Percentiles rank a stretch among this genome's conserved stretches.
These are phyloP conservation scores for Panurus biarmicus DNA, from an alignment of 2,113 vertebrate genomes.

Conservation along the genomic window DNA sequence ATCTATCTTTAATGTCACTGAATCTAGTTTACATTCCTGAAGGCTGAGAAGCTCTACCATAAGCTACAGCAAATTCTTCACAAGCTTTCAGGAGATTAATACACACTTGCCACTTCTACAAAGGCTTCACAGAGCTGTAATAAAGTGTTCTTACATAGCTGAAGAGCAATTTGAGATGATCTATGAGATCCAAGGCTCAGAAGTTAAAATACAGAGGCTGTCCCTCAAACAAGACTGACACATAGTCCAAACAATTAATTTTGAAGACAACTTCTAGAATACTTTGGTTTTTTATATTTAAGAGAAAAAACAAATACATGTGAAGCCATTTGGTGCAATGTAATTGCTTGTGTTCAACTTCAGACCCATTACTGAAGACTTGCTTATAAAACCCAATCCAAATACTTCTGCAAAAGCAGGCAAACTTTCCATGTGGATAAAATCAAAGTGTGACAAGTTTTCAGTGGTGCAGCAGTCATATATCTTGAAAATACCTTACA, in stretches of 20 bases:
- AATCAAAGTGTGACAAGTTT: not conserved
- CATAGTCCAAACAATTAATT: not conserved
- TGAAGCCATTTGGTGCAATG: not conserved
- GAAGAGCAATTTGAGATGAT: slow-evolving; percentile 2
- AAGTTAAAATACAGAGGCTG: not conserved
- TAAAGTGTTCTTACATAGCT: not conserved
- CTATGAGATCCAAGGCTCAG: not conserved
- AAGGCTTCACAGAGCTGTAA: slow-evolving; percentile 13
- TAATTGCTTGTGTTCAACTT: not conserved
- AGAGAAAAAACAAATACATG: not conserved
- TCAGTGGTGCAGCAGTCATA: not conserved
- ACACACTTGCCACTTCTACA: slow-evolving; percentile 32
- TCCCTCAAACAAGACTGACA: not conserved
- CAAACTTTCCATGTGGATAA: not conserved
- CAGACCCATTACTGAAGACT: not conserved
- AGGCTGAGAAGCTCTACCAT: slow-evolving; percentile 19
- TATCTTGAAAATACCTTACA: not conserved
- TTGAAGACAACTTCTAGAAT: not conserved
- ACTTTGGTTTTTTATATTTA: not conserved
- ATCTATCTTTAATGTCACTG: slow-evolving; percentile 26
- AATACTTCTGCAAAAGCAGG: not conserved
- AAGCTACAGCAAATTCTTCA: slow-evolving; percentile 41
- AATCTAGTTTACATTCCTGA: slow-evolving; percentile 43
- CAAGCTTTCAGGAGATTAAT: slow-evolving; percentile 32
- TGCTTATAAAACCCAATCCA: not conserved